Percentiles rank a stretch among this genome's conserved stretches.
Evolutionary conservation across 2,113 vertebrate species (phyloP).

Genomic region (Hypomesus transpacificus): DNA sequence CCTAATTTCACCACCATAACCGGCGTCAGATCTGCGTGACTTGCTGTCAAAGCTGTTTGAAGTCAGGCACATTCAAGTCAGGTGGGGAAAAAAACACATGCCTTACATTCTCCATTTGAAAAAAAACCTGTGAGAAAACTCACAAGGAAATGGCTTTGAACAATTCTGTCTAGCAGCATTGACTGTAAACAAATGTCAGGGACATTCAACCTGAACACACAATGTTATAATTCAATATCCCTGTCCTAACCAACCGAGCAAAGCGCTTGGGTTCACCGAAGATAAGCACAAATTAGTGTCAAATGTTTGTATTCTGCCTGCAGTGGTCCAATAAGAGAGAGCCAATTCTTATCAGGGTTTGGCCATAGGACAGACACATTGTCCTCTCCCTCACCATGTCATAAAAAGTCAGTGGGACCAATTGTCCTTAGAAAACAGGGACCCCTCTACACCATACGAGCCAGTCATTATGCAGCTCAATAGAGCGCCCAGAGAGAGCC

Average conservation of each 20-base stretch:
- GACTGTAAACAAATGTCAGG: background rate
- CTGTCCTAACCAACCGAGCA: constrained; percentile 13
- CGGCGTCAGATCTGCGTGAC: too few relatives aligned
- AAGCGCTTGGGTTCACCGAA: constrained; percentile 16
- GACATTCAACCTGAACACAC: background rate
- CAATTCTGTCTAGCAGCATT: background rate
- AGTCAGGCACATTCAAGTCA: too few relatives aligned
- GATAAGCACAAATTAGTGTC: constrained; percentile 28
- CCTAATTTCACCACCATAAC: constrained; percentile 38
- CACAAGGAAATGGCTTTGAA: background rate
- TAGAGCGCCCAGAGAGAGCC: constrained; percentile 38
- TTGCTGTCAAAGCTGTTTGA: too few relatives aligned
- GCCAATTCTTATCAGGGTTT: constrained; percentile 58
- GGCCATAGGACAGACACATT: constrained; percentile 55
- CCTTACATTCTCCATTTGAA: background rate
- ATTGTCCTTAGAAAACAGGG: constrained; percentile 62
- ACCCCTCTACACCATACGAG: constrained; percentile 52
- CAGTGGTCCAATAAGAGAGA: constrained; percentile 40
- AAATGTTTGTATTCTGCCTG: constrained; percentile 28
- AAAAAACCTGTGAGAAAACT: background rate
- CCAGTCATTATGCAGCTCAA: constrained; percentile 56
- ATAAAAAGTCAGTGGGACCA: constrained; percentile 44
- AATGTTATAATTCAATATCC: too few relatives aligned
- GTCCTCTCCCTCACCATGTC: constrained; percentile 30
- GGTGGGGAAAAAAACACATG: background rate